A percentile compares a stretch with the other conserved stretches of the same genome.
These are phyloP conservation scores for Lithophane leautieri DNA, from an alignment of 2,888 invertebrate genomes.

Conservation along the genomic window DNA sequence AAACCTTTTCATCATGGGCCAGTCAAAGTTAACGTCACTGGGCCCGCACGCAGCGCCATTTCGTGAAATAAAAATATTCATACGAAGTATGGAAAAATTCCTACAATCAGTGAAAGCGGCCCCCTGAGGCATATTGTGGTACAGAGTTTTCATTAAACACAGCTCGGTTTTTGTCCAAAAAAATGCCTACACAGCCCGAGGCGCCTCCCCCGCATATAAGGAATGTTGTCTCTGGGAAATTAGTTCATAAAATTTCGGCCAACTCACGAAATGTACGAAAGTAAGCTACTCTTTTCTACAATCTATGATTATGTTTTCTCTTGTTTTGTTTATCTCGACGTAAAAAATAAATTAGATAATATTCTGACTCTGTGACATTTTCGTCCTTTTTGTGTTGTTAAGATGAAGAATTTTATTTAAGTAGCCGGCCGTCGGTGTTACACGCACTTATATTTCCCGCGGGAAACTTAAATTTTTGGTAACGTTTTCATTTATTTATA, in stretches of 20 bases:
- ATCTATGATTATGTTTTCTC: conserved; percentile 70
- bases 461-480: conserved; percentile 33
- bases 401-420: conserved; percentile 52
- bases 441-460: conserved; percentile 47
- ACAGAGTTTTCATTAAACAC: conserved; percentile 89
- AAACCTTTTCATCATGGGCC: conserved; percentile 69
- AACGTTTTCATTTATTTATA: conserved; percentile 36
- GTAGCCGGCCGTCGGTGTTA: conserved; percentile 34
- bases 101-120: conserved; percentile 87
- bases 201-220: conserved; percentile 84
- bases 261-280: conserved; percentile 74
- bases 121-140: conserved; percentile 87
- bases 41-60: conserved; percentile 65
- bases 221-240: conserved; percentile 88
- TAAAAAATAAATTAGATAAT: conserved; percentile 62
- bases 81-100: conserved; percentile 83
- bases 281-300: conserved; percentile 68
- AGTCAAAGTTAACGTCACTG: conserved; percentile 67
- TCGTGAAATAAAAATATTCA: conserved; percentile 82
- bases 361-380: conserved; percentile 45
- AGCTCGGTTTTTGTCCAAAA: conserved; percentile 84
- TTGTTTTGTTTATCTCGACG: conserved; percentile 58
- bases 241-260: conserved; percentile 87
- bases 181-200: conserved; percentile 83
- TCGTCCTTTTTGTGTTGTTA: conserved; percentile 45